A percentile compares a stretch with the other conserved stretches of the same genome.
phyloP scores from a whole-genome alignment of 1,140 invertebrate species.

The Proales similis region DNA sequence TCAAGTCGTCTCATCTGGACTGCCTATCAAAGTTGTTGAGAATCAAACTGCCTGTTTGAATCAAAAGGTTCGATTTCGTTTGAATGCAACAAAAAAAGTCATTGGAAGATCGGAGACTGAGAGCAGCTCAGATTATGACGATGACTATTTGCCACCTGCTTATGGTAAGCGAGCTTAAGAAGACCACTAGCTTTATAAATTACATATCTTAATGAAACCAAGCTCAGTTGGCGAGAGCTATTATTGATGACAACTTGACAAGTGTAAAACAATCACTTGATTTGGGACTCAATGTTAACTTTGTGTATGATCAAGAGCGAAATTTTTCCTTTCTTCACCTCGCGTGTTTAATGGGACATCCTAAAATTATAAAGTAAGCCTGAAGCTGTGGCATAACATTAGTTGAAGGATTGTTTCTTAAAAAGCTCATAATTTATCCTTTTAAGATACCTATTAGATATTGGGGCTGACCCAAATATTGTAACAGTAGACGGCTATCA shows the following conservation, averaged over 20 bases:
- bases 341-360: slow-evolving; percentile 34
- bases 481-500: slow-evolving; percentile 20
- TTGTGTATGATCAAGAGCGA: slow-evolving; percentile 32
- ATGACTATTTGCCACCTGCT: slow-evolving; percentile 28
- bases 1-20: too few species aligned
- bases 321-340: slow-evolving; percentile 30
- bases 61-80: too few species aligned
- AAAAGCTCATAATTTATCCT: neutral
- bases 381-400: neutral
- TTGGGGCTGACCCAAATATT: slow-evolving; percentile 25
- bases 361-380: slow-evolving; percentile 27
- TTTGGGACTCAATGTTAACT: slow-evolving; percentile 35
- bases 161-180: slow-evolving; percentile 14
- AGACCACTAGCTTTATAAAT: neutral
- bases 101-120: too few species aligned
- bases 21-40: too few species aligned
- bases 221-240: slow-evolving; percentile 31
- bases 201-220: neutral
- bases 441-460: slow-evolving; percentile 14
- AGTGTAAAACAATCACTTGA: slow-evolving; percentile 32
- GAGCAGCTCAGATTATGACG: slow-evolving; percentile 15
- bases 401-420: neutral
- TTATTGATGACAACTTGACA: slow-evolving; percentile 18
- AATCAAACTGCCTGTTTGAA: too few species aligned
- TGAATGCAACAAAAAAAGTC: too few species aligned